phyloP scores from a whole-genome alignment of 2,113 vertebrate genomes.

The Aphyosemion australe region DNA sequence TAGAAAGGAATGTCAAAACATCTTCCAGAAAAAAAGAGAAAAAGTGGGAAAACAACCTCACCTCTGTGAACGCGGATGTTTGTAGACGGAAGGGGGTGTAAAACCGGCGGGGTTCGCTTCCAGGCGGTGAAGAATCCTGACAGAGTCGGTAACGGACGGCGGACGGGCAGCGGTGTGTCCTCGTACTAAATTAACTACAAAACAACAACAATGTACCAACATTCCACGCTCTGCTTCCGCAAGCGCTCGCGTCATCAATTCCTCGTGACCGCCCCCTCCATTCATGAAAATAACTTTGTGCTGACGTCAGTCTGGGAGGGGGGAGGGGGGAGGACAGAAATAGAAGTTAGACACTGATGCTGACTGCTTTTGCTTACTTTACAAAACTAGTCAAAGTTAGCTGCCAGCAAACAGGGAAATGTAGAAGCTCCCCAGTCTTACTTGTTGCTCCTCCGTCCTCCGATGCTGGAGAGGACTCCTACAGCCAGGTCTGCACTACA shows the following conservation, averaged over 20 bases:
- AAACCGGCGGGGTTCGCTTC: slow-evolving; percentile 27
- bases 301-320: slow-evolving; percentile 81
- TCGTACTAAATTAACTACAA: slow-evolving; percentile 78
- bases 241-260: slow-evolving; percentile 80
- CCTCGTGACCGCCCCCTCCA: slow-evolving; percentile 86
- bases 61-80: slow-evolving; percentile 70
- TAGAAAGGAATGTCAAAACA: slow-evolving; percentile 70
- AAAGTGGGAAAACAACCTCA: slow-evolving; percentile 44
- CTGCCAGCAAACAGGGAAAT: background rate
- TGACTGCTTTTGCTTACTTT: slow-evolving; percentile 63
- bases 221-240: slow-evolving; percentile 86
- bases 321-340: slow-evolving; percentile 74
- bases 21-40: slow-evolving; percentile 3
- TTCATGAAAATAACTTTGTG: slow-evolving; percentile 87
- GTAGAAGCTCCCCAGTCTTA: background rate
- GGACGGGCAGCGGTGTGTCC: slow-evolving; percentile 55
- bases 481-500: slow-evolving; percentile 28
- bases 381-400: slow-evolving; percentile 60
- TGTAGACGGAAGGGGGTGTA: slow-evolving; percentile 50
- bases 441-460: background rate
- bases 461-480: background rate
- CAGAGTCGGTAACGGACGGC: slow-evolving; percentile 43
- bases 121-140: slow-evolving; percentile 29
- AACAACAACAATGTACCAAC: slow-evolving; percentile 86
- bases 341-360: slow-evolving; percentile 75